Evolutionary conservation across 2,888 invertebrate species (phyloP).

Genomic region (Ganaspis brasiliensis): DNA sequence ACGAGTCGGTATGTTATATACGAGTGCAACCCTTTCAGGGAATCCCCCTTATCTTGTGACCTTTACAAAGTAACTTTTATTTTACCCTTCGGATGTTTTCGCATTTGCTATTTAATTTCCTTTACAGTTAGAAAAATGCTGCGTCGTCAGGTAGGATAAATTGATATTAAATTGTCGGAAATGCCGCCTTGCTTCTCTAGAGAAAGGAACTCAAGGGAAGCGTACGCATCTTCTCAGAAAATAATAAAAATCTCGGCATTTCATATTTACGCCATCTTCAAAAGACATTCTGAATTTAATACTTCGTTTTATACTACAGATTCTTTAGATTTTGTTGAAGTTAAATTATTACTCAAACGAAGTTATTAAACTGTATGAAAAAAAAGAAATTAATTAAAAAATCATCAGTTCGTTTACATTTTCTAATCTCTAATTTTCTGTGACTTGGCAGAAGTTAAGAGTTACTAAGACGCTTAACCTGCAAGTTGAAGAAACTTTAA

Average conservation of each 20-base stretch:
- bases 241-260: conserved; percentile 34
- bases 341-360: conserved; percentile 65
- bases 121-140: conserved; percentile 28
- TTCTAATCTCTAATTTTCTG: not conserved
- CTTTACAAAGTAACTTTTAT: conserved; percentile 5
- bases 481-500: too few species aligned
- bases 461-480: too few species aligned
- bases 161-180: conserved; percentile 43
- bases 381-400: conserved; percentile 50
- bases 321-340: conserved; percentile 48
- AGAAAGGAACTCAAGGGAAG: not conserved
- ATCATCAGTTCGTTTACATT: not conserved
- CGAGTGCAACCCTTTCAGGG: conserved; percentile 7
- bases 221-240: not conserved
- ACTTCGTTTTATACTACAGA: conserved; percentile 6
- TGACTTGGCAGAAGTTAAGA: too few species aligned
- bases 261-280: conserved; percentile 8
- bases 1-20: conserved; percentile 61
- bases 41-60: conserved; percentile 26
- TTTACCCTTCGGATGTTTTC: not conserved
- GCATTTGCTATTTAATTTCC: conserved; percentile 15
- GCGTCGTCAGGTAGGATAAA: conserved; percentile 29
- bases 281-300: conserved; percentile 29
- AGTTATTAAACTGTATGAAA: conserved; percentile 63
- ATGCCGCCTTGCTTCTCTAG: not conserved